Base-by-base conservation (phyloP, 2,888 invertebrate species). In the Polylopha cassiicola region DNA sequence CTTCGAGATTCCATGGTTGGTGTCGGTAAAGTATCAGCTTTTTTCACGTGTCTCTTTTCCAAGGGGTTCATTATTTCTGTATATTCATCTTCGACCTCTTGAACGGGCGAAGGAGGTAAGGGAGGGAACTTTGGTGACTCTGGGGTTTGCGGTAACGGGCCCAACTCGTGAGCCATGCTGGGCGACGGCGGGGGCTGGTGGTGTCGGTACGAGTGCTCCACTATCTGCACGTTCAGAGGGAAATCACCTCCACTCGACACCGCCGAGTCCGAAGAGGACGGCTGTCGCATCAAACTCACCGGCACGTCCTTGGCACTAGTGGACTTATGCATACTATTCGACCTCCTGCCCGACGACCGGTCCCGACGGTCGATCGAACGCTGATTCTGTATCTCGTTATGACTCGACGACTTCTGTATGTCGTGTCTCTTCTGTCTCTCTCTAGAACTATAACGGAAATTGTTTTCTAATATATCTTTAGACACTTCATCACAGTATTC, bases 61-160 rank as follows among this genome's bases (percentile, higher is more conserved):
- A 78, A 70, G 3, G 87, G 82, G 48, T 78, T 80, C 62, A 89
- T 70, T 43, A 90, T 89, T 78, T 92, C 92, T 15, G 91, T 89
- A 57, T 91, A 91, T 58, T 92, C 92, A 55, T 92, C 91, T 55
- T 91, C 90, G 43, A 91, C 91, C 74, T 93, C 94, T 70, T 92
- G 92, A 5, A 92, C 92, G 0, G 94, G 94, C 0, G 94, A 94
- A 1, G 94, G 95, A 4, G 95, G 95, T 43, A 95, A 75, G 20
- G 93, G 93, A 10, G 93, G 93, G 62, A 94, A 91, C 32, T 78
- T 82, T 3, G 86, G 86, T 1, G 86, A 86, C 33, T 85, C 86
- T 9, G 86, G 86, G 1, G 86, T 85, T 48, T 74, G 81, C 8
- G 86, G 86, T 17, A 86, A 53, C 2, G 86, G 86, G 1, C 86